Conservation (phyloP, 92 coral and sea anemone species). For the Chrysogorgia sp. region DNA sequence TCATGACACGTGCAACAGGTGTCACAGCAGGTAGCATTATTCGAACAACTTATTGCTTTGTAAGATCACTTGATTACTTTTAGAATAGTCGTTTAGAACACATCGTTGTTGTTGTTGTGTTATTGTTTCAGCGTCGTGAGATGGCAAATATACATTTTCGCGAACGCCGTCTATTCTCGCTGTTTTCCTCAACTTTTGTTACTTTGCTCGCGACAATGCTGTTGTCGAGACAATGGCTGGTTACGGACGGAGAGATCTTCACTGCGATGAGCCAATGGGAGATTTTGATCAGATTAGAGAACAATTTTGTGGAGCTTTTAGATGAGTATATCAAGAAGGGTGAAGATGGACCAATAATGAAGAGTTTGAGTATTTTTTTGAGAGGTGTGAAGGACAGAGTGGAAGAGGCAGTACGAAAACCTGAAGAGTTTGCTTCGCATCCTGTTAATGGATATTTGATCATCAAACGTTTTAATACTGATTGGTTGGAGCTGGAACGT, state of each 20-base stretch:
- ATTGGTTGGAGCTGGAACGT: constrained; percentile 72
- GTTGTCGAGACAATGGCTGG: neutral
- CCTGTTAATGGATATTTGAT: constrained; percentile 84
- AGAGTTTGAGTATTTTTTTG: constrained; percentile 1
- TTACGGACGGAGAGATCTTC: constrained; percentile 20
- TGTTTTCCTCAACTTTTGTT: constrained; percentile 29
- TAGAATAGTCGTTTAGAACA: too few relatives aligned
- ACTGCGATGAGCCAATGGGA: constrained; percentile 21
- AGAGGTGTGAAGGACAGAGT: constrained; percentile 16
- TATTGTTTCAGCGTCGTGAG: neutral
- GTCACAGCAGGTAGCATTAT: neutral
- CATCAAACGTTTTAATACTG: constrained; percentile 69
- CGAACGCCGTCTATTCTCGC: constrained; percentile 2
- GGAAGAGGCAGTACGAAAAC: constrained; percentile 51
- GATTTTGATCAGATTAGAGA: constrained; percentile 25
- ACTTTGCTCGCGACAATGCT: constrained; percentile 1
- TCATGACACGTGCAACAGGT: constrained; percentile 14
- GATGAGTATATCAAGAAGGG: neutral
- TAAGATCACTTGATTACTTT: neutral
- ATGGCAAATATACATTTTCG: constrained; percentile 31
- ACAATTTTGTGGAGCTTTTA: constrained; percentile 21
- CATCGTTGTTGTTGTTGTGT: too few relatives aligned
- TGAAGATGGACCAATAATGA: constrained; percentile 9
- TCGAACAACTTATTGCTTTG: neutral
- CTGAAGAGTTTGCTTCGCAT: constrained; percentile 78